Evolutionary conservation across 2,113 vertebrate genomes (phyloP).

Genomic region (Turdus rufiventris): DNA sequence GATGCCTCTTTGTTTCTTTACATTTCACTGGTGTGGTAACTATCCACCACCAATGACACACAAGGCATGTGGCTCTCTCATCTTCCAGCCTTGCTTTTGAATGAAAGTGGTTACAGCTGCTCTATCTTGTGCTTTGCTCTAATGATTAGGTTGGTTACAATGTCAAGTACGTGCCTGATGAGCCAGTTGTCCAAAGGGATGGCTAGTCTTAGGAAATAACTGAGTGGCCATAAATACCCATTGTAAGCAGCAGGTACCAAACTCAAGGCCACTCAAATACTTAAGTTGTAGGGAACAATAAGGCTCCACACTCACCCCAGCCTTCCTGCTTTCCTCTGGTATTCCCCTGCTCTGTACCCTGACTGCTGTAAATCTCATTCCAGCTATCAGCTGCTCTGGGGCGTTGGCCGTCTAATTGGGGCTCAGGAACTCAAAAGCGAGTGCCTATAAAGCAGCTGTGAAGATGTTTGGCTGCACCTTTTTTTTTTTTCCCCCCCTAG

Average conservation of each 20-base stretch:
- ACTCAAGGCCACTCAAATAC: neutral
- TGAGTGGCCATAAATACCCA: accelerated
- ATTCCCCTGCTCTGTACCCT: neutral
- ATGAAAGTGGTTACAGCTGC: neutral
- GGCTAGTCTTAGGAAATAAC: neutral
- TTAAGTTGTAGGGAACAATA: neutral
- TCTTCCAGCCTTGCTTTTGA: neutral
- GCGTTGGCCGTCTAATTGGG: neutral
- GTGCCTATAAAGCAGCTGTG: neutral
- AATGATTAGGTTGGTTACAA: neutral
- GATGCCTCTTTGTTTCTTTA: neutral
- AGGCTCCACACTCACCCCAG: neutral
- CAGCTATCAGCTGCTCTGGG: neutral
- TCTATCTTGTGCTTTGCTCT: neutral
- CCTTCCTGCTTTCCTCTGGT: neutral
- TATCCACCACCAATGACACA: neutral
- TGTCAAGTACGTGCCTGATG: neutral
- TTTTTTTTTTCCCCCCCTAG: neutral
- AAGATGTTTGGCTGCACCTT: neutral
- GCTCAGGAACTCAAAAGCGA: neutral
- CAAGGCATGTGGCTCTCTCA: accelerated
- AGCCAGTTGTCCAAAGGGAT: neutral
- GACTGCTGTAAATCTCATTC: neutral
- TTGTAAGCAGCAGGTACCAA: neutral
- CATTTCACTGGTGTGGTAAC: neutral